Evolutionary conservation across 2,888 invertebrate genomes (phyloP).

Genomic region (Petrolisthes cinctipes): DNA sequence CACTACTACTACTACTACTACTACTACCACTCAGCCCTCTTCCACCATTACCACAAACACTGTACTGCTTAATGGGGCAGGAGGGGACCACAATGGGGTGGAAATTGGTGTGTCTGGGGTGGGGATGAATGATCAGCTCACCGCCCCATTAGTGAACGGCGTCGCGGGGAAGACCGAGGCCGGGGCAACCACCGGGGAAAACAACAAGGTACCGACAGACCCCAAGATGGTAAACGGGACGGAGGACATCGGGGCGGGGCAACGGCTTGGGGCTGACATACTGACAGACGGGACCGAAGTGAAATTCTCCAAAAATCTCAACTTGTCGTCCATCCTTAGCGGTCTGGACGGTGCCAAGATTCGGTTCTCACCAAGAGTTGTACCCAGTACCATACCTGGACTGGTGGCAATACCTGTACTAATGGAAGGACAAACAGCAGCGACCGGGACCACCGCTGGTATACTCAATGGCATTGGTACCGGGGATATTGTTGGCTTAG

Average conservation of each 20-base stretch:
- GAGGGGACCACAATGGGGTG: not conserved
- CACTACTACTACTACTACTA: not conserved
- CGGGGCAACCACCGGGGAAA: too few species aligned
- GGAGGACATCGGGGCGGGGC: not conserved
- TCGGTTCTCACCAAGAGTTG: too few species aligned
- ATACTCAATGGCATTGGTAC: too few species aligned
- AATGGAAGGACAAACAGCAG: not conserved
- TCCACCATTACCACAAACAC: not conserved
- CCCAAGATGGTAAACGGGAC: conserved; percentile 1
- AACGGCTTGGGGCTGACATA: not conserved
- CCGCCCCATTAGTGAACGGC: conserved; percentile 14
- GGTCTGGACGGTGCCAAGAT: too few species aligned
- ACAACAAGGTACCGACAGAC: not conserved
- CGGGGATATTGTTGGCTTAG: not conserved
- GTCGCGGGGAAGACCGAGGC: not conserved
- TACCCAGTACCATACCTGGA: too few species aligned
- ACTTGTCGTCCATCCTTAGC: too few species aligned
- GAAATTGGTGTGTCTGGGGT: not conserved
- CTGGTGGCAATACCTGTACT: too few species aligned
- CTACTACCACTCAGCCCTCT: conserved; percentile 18
- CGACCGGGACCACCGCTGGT: not conserved
- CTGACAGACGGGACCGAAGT: not conserved
- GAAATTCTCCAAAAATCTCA: too few species aligned
- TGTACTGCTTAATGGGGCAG: conserved; percentile 1
- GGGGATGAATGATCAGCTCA: not conserved